Base-by-base conservation (phyloP, 2,113 vertebrate species). In the Chaetops frenatus region DNA sequence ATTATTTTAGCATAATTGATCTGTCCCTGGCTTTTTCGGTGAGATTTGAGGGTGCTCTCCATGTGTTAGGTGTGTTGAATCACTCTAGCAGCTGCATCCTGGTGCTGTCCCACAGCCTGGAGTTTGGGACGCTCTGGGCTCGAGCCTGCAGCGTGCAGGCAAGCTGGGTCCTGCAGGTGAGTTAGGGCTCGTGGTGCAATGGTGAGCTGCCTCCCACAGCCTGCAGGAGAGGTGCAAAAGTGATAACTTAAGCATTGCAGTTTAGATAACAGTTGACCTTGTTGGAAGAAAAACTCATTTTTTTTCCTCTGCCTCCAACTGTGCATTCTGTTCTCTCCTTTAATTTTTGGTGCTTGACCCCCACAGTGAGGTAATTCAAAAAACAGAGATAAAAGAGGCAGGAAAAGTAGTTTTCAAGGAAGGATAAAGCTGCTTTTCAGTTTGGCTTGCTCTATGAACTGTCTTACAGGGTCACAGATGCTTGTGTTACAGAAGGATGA, bases 171-270 rank as follows among this genome's bases (percentile, higher is more conserved):
- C 14, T 35, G 20, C 45, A 36, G 70, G 33, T 47, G 22, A 44
- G 20, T 35, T 22, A 15, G 1, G 3, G n/a, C 35, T 77, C 4
- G 64, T 0, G 0, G 25, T n/a, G 45, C 64, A 38, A 38, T 29
- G 44, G 29, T 60, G n/a, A 91, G 56, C 74, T 79, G 53, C 47
- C 58, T 87, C 4, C 1, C 58, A 22, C 16, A 31, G 22, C 6
- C 65, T 82, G 45, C 42, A 28, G 50, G 23, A 65, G 45, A 57
- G 42, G 15, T 76, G 47, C 12, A 15, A 36, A 48, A 76, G 15
- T 2, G 6, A 2, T 51, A 11, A 60, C 22, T 24, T 42, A 25
- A 18, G 27, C 35, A 10, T 14, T 76, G 77, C 47, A 24, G 9
- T 76, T 83, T 13, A 80, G 72, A 24, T 25, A 77, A 42, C 45